Percentiles rank a stretch among this genome's conserved stretches.
Conservation (phyloP, 2,797 vertebrate species). For the Typhlichthys subterraneus region DNA sequence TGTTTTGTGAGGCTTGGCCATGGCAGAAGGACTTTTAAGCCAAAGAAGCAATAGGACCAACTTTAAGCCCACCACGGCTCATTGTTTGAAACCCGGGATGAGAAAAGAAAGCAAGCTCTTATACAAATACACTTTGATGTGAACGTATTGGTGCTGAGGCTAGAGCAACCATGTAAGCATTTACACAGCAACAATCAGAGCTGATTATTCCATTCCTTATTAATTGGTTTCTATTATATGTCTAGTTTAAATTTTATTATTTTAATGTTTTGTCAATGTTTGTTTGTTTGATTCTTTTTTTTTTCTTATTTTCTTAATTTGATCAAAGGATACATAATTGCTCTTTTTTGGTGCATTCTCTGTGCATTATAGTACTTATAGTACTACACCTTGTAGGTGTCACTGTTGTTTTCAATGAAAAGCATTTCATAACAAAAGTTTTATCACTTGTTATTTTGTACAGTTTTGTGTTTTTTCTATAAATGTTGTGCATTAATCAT, state of each 20-base stretch:
- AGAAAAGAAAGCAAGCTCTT: conserved; percentile 77
- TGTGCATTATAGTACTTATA: conserved; percentile 48
- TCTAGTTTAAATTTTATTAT: conserved; percentile 24
- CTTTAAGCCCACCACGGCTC: conserved; percentile 29
- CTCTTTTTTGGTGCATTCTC: conserved; percentile 48
- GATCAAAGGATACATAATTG: conserved; percentile 57
- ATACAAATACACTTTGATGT: conserved; percentile 76
- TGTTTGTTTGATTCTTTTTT: conserved; percentile 51
- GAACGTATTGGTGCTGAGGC: conserved; percentile 55
- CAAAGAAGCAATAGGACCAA: conserved; percentile 60
- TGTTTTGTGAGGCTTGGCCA: conserved; percentile 35
- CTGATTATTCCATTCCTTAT: conserved; percentile 57
- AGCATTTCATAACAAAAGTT: conserved; percentile 53
- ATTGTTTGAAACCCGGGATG: conserved; percentile 48
- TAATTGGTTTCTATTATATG: conserved; percentile 28
- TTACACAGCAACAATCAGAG: conserved; percentile 51
- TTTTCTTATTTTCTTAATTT: conserved; percentile 69
- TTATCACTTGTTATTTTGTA: conserved; percentile 54
- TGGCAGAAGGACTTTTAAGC: conserved; percentile 40
- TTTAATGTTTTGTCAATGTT: conserved; percentile 24
- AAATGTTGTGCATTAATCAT: conserved; percentile 18
- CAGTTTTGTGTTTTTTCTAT: conserved; percentile 48
- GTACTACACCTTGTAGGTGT: conserved; percentile 76
- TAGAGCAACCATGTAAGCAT: conserved; percentile 50
- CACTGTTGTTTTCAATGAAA: conserved; percentile 77